These are phyloP conservation scores for Dasypogon diadema DNA, from an alignment of 2,888 invertebrate genomes.

Conservation along the genomic window DNA sequence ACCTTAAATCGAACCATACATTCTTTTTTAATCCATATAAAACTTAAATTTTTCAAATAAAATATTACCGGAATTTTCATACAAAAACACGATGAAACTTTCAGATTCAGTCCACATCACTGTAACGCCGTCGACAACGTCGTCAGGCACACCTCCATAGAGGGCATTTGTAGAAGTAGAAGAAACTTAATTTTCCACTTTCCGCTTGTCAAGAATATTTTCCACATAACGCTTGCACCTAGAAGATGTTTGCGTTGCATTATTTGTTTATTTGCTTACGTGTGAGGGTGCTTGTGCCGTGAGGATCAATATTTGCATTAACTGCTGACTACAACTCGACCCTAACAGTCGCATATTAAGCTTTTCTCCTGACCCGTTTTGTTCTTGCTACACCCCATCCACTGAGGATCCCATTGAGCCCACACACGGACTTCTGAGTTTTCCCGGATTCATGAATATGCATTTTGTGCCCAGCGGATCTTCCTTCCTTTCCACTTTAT, in stretches of 20 bases:
- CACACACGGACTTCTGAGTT: background rate
- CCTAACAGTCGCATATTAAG: background rate
- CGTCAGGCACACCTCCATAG: background rate
- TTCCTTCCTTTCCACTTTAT: conserved; percentile 45
- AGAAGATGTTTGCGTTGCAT: conserved; percentile 7
- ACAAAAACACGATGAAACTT: background rate
- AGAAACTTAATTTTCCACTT: conserved; percentile 26
- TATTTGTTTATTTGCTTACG: conserved; percentile 38
- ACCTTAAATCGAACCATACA: too few species aligned
- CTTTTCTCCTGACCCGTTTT: conserved; percentile 29
- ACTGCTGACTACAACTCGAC: background rate
- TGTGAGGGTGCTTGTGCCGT: conserved; percentile 1
- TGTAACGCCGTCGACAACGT: too few species aligned
- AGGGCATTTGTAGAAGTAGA: background rate
- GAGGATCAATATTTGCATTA: conserved; percentile 45
- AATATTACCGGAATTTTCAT: too few species aligned
- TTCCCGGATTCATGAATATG: conserved; percentile 39
- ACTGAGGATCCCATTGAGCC: conserved; percentile 15
- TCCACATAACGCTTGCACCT: conserved; percentile 34
- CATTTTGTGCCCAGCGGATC: conserved; percentile 39
- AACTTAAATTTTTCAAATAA: background rate
- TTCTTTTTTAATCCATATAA: too few species aligned
- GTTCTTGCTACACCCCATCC: background rate
- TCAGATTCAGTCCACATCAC: background rate
- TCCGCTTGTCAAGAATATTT: conserved; percentile 19